phyloP scores from a whole-genome alignment of 2,797 vertebrate species.

The Taenioides sp. region DNA sequence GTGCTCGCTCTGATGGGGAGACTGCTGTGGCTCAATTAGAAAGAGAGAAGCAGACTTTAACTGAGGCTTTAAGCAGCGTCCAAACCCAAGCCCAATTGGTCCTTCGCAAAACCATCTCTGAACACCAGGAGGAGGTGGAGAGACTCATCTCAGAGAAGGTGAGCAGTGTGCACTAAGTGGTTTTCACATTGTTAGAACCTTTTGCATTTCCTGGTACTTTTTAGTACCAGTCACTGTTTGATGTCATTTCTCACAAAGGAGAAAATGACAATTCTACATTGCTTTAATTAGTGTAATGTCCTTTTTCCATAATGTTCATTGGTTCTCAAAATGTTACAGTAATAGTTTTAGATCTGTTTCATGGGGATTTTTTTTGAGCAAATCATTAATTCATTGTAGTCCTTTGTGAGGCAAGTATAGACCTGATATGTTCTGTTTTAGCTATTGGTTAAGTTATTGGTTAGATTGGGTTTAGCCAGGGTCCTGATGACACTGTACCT shows the following conservation, averaged over 20 bases:
- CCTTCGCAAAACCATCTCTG: conserved; percentile 71
- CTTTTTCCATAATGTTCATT: not conserved
- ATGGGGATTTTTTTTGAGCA: not conserved
- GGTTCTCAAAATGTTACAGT: not conserved
- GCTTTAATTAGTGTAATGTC: no score
- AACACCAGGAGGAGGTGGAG: conserved; percentile 85
- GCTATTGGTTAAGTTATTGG: not conserved
- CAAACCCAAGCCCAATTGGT: conserved; percentile 81
- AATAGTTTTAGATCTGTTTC: not conserved
- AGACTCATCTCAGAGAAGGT: conserved; percentile 84
- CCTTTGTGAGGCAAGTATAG: not conserved
- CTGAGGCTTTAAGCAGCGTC: conserved; percentile 69
- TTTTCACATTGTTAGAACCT: not conserved
- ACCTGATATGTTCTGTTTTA: not conserved
- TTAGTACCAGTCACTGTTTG: not conserved
- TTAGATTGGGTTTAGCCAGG: not conserved
- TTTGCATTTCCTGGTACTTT: not conserved
- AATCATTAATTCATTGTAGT: not conserved
- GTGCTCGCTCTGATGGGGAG: conserved; percentile 74
- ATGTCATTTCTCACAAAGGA: not conserved
- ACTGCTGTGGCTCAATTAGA: conserved; percentile 68
- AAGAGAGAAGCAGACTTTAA: conserved; percentile 77
- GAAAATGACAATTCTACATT: not conserved
- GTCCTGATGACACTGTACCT: no score
- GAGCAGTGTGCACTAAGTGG: not conserved